Evolutionary conservation across 2,113 vertebrate genomes (phyloP).

Genomic region (Tragelaphus strepsiceros): DNA sequence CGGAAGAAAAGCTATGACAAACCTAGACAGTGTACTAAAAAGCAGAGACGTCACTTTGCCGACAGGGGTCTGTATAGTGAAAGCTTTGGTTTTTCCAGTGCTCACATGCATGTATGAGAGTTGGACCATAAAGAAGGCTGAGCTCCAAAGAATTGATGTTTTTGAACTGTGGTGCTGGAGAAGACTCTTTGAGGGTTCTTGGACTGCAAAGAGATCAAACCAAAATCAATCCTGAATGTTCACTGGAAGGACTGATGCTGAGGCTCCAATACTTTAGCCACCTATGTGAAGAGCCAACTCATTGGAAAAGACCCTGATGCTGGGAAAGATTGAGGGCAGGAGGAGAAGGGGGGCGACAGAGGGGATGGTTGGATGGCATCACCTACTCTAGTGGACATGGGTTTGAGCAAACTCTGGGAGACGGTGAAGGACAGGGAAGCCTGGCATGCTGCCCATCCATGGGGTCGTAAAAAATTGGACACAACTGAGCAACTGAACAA

Average conservation of each 20-base stretch:
- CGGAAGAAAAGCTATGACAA: neutral
- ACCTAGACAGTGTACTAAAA: neutral
- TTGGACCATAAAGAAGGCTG: neutral
- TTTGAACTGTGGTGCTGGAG: neutral
- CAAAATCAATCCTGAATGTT: neutral
- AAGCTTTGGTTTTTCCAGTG: neutral
- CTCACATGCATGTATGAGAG: neutral
- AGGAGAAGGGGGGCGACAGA: neutral
- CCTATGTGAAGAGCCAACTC: neutral
- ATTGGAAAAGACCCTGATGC: neutral
- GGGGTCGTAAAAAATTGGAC: neutral
- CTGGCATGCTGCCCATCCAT: neutral
- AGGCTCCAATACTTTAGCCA: neutral
- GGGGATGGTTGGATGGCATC: neutral
- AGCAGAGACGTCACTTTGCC: neutral
- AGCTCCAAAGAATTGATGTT: neutral
- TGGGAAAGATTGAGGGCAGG: neutral
- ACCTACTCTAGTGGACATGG: neutral
- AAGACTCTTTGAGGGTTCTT: neutral
- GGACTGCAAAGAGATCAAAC: neutral
- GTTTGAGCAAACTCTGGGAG: neutral
- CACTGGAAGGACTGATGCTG: neutral
- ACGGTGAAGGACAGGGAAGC: neutral
- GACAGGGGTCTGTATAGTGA: accelerated
- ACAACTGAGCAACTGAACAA: neutral